Evolutionary conservation across 2,797 vertebrate genomes (phyloP), one percentile per base, ranked within the genome.

Genomic region (Crypturellus tataupa): DNA sequence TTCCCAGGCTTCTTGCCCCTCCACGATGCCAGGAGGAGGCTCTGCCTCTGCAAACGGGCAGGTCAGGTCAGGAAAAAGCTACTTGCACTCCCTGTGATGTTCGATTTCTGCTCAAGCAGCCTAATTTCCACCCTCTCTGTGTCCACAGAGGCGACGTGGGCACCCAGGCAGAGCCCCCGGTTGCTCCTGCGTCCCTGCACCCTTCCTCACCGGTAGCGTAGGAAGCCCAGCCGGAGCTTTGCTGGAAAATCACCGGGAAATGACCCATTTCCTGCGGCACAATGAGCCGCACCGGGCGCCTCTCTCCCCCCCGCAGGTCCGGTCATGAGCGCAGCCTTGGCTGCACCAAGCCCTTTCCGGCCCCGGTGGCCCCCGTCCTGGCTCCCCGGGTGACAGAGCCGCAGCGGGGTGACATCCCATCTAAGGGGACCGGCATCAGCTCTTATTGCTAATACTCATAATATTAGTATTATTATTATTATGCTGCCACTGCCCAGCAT

Each of bases 261-360:
- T 96, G 95, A 95, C 39, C 81, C 53, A 87, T 93, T 97, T 97
- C 96, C 97, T 97, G 51, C 88, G 77, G 87, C 89, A 97, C 96
- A 96, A 97, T 97, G 82, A 89, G 77, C 47, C 37, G 4, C 23
- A 33, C 39, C 10, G 17, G 67, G 47, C 23, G 47, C 47, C 78
- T 44, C 53, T 35, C 78, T 53, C 68, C 49, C 18, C 33, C 68
- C 77, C 11, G 39, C n/a, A 12, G 37, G 47, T 33, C 44, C 14
- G 44, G 49, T 9, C 6, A 10, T 78, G 42, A 35, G 6, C 20
- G 18, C 9, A 0, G 51, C 46, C 78, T 84, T 8, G 3, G 42
- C 42, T 35, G 2, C 47, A 93, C 89, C 90, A 92, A 92, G 60
- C 25, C 39, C 35, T 84, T 91, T 94, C 95, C 40, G 16, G 18